These are phyloP conservation scores for Eumacrocentrus americanus DNA, from an alignment of 2,888 invertebrate species.

Conservation along the genomic window DNA sequence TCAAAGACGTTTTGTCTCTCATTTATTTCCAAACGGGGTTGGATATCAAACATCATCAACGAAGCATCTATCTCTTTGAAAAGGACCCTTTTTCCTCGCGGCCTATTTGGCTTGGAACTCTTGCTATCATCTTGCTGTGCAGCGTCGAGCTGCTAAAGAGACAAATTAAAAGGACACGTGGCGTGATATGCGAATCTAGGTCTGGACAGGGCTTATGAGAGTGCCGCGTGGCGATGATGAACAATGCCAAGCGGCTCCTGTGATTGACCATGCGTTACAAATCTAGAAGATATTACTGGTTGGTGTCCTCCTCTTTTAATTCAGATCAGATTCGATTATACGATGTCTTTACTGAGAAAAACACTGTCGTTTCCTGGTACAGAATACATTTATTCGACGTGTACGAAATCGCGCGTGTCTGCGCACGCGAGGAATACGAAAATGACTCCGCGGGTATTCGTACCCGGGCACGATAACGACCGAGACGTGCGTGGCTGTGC, in stretches of 20 bases:
- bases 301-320: neutral
- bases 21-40: neutral
- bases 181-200: constrained; percentile 30
- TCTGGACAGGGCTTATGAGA: constrained; percentile 33
- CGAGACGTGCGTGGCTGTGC: constrained; percentile 39
- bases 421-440: constrained; percentile 30
- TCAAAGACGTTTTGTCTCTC: constrained; percentile 7
- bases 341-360: neutral
- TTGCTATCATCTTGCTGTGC: constrained; percentile 9
- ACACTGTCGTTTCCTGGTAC: neutral
- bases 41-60: neutral
- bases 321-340: neutral
- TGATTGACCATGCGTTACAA: constrained; percentile 50
- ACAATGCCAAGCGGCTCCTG: constrained; percentile 34
- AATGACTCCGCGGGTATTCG: constrained; percentile 3
- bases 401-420: constrained; percentile 3
- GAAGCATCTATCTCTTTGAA: constrained; percentile 29
- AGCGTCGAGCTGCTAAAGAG: constrained; percentile 41
- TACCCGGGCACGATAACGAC: constrained; percentile 25
- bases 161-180: constrained; percentile 57
- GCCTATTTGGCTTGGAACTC: constrained; percentile 34
- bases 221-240: constrained; percentile 38
- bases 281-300: constrained; percentile 28
- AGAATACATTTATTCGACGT: neutral
- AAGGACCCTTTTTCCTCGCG: constrained; percentile 4